Base-by-base conservation (phyloP, 2,888 invertebrate genomes). In the Apotomis capreana region DNA sequence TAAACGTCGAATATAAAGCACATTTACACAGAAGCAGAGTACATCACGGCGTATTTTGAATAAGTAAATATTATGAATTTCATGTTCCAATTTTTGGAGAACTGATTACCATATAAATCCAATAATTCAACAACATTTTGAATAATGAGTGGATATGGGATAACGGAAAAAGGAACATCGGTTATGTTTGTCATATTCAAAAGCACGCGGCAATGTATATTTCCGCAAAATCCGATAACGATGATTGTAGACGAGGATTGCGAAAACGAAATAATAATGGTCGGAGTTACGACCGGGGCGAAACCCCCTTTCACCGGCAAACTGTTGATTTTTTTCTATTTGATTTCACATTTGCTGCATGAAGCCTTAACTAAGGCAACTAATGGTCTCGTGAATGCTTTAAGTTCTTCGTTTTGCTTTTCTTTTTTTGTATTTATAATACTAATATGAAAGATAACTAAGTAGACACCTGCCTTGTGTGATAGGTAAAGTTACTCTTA, bases 51-150 rank as follows among this genome's bases (percentile, higher is more conserved):
- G 79, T 80, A 83, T 81, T 82, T 81, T 76, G 79, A 86, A 86
- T 84, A 86, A 83, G 85, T 81, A 86, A 79, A 67, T 75, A 73
- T 81, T 75, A 83, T 83, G 80, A 85, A 86, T 86, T 85, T 40
- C 86, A 87, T 85, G 79, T 82, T 77, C 75, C 76, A 81, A 81
- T 78, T 79, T 81, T 83, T 84, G 79, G 81, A 79, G 75, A 78
- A 78, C 79, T 77, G 75, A 88, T 90, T 89, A 86, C 84, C 89
- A 89, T 90, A 88, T 80, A 85, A 82, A 87, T 87, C 81, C 86
- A 87, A 89, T 89, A 87, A 87, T 89, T 84, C 83, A 81, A 79
- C 78, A 80, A 82, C 79, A 83, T 81, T 80, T 78, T 72, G 81
- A 82, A 85, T 85, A 87, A 88, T 86, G 79, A 85, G 87, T 83